Percentiles rank a stretch among this genome's conserved stretches.
Conservation (phyloP, 2,888 invertebrate genomes). For the Limnephilus lunatus region DNA sequence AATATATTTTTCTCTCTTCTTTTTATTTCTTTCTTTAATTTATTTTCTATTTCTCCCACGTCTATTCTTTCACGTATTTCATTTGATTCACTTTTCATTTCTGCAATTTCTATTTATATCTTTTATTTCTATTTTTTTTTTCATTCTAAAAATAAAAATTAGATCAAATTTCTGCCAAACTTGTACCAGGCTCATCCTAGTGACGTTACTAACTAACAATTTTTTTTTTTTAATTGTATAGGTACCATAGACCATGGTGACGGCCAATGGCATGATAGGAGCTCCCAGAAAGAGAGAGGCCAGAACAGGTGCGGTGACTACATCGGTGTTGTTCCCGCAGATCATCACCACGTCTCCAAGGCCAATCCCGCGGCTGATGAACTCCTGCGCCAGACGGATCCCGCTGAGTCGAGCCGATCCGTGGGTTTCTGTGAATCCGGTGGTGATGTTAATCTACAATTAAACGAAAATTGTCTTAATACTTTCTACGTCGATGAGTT, state of each 20-base stretch:
- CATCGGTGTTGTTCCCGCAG: slow-evolving; percentile 69
- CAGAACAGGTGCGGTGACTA: slow-evolving; percentile 68
- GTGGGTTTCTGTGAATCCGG: slow-evolving; percentile 68
- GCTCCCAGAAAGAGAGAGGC: slow-evolving; percentile 69
- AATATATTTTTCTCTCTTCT: no score
- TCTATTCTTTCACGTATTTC: no score
- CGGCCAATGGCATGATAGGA: slow-evolving; percentile 68
- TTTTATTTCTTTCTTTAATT: no score
- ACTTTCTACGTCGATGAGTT: background rate
- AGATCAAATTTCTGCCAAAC: no score
- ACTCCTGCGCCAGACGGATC: slow-evolving; percentile 67
- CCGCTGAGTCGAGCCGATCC: slow-evolving; percentile 67
- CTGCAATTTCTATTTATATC: no score
- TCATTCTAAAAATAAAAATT: no score
- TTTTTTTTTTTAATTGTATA: no score
- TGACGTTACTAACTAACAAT: no score
- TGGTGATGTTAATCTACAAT: slow-evolving; percentile 67
- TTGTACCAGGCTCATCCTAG: no score
- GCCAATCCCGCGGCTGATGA: slow-evolving; percentile 67
- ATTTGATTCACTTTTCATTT: no score
- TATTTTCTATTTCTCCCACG: no score
- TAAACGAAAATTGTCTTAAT: background rate
- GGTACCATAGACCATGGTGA: slow-evolving; percentile 66
- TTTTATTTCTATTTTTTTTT: no score
- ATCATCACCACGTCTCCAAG: slow-evolving; percentile 68